A percentile compares a stretch with the other conserved stretches of the same genome.
These are phyloP conservation scores for Altica lythri DNA, from an alignment of 2,888 invertebrate genomes.

Conservation along the genomic window DNA sequence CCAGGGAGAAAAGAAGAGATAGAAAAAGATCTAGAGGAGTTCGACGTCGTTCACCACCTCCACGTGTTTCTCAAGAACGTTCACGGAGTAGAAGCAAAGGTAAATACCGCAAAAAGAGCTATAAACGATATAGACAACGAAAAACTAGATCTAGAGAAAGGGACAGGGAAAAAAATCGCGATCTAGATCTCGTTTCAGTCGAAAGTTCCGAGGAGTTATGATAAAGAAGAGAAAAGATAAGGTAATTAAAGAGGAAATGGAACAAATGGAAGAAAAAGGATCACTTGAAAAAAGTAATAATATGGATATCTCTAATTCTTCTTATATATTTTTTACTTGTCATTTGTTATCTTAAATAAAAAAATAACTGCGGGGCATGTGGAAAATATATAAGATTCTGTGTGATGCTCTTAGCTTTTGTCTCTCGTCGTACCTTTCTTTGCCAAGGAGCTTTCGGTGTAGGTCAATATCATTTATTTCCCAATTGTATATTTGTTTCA, in stretches of 20 bases:
- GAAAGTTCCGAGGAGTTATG: slow-evolving; percentile 60
- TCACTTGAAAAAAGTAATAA: slow-evolving; percentile 67
- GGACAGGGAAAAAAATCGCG: slow-evolving; percentile 41
- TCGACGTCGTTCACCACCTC: slow-evolving; percentile 55
- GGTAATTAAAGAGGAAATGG: slow-evolving; percentile 38
- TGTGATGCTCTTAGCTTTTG: too few relatives aligned
- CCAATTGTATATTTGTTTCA: too few relatives aligned
- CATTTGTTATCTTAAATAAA: too few relatives aligned
- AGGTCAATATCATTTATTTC: too few relatives aligned
- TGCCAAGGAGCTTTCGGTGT: too few relatives aligned
- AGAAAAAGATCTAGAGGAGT: slow-evolving; percentile 59
- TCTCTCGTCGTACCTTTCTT: too few relatives aligned
- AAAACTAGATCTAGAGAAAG: slow-evolving; percentile 35
- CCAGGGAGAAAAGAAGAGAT: slow-evolving; percentile 63
- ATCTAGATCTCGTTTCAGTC: slow-evolving; percentile 43
- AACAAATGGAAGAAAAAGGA: slow-evolving; percentile 58
- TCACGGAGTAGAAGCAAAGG: slow-evolving; percentile 54
- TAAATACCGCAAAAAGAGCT: slow-evolving; percentile 47
- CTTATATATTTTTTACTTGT: too few relatives aligned
- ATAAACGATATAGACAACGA: slow-evolving; percentile 41
- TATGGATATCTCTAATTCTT: slow-evolving; percentile 82
- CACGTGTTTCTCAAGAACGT: slow-evolving; percentile 48
- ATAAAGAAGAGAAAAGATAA: slow-evolving; percentile 59
- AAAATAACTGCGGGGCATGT: too few relatives aligned
- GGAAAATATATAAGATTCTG: too few relatives aligned